Evolutionary conservation across 2,113 vertebrate genomes (phyloP), one percentile per base, ranked within the genome.

Genomic region (Dipodomys ordii): DNA sequence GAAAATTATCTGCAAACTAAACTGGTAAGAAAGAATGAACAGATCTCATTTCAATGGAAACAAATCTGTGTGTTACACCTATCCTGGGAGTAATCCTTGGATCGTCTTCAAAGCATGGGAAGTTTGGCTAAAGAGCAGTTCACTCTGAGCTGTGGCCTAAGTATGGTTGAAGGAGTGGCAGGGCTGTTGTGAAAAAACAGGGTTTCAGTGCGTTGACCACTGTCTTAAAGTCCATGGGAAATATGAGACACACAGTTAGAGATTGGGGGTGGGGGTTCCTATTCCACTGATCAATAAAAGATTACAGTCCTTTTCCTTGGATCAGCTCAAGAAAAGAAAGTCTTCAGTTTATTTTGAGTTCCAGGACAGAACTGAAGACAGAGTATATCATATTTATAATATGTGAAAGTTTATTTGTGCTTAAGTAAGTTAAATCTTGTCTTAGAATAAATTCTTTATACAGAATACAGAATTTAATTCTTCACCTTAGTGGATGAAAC

Each of bases 341-440:
- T 72, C 35, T 83, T 80, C 3, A 35, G 64, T 82, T 90, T 86
- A 71, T 88, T 92, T 92, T 83, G 83, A 86, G 13, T n/a, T 90
- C 89, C 72, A 68, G 28, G 44, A 68, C 11, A 60, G 62, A 92
- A 16, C 16, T 8, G 20, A 64, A 30, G 71, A 82, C 64, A 88
- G 89, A 65, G 6, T 83, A 92, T n/a, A 64, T 68, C 22, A 16
- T 27, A 73, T 46, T 71, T 18, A 0, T 9, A 62, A 9, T 62
- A 2, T 73, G 3, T 64, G 89, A 78, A 67, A 80, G 57, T 65
- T 67, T 79, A 84, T 23, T 60, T 44, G 72, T 90, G 19, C 53
- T 35, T 3, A 80, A 72, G 27, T 12, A 28, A 46, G 7, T 65
- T 39, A 91, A 68, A 0, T 35, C 64, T 73, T 76, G 81, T 35